phyloP scores from a whole-genome alignment of 2,113 vertebrate genomes.

The Sphyrna mokarran region DNA sequence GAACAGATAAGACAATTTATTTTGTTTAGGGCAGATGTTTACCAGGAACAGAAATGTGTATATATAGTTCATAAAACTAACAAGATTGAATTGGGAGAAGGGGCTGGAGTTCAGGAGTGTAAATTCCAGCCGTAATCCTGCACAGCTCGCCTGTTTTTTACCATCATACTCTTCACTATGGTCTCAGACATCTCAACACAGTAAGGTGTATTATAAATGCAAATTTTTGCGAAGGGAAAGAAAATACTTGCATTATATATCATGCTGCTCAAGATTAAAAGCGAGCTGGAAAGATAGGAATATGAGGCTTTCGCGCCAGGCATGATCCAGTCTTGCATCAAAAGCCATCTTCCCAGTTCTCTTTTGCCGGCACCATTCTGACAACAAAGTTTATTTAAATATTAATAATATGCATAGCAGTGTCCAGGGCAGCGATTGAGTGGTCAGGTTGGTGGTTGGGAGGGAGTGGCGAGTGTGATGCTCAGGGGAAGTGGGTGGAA shows the following conservation, averaged over 20 bases:
- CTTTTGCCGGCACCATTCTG: too few relatives aligned
- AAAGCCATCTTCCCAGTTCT: too few relatives aligned
- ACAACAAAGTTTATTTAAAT: too few relatives aligned
- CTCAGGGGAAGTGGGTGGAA: too few relatives aligned
- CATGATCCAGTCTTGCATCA: too few relatives aligned
- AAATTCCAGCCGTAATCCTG: background rate
- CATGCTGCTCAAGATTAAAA: background rate
- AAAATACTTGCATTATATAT: background rate
- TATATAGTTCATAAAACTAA: background rate
- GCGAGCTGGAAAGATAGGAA: too few relatives aligned
- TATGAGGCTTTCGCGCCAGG: too few relatives aligned
- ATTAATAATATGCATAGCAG: too few relatives aligned
- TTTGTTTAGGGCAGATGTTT: background rate
- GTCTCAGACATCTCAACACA: background rate
- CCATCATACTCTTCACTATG: background rate
- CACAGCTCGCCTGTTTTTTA: background rate
- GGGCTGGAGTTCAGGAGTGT: background rate
- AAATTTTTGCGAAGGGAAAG: background rate
- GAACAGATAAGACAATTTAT: constrained; percentile 6
- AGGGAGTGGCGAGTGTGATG: too few relatives aligned
- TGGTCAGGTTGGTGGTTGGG: too few relatives aligned
- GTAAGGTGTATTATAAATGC: background rate
- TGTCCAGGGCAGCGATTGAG: too few relatives aligned
- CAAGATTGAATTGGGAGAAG: background rate
- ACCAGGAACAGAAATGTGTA: constrained; percentile 14